These are phyloP conservation scores for Dasysyrphus tricinctus DNA, from an alignment of 2,888 invertebrate species.

Conservation along the genomic window DNA sequence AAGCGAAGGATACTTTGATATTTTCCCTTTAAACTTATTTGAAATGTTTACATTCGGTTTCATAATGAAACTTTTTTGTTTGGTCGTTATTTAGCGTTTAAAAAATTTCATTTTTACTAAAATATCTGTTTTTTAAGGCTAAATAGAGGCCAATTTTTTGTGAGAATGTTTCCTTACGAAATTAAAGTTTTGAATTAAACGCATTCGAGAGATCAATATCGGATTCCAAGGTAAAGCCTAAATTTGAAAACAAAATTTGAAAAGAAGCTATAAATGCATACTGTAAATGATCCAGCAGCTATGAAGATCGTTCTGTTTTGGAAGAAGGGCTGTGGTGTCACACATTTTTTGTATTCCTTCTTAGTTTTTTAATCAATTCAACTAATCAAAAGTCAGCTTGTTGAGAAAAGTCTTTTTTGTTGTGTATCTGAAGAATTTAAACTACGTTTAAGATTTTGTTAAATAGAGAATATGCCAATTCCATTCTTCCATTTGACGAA, in stretches of 20 bases:
- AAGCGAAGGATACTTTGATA: too few species aligned
- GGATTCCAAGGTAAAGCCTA: neutral
- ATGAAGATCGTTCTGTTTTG: conserved; percentile 88
- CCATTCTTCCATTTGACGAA: neutral
- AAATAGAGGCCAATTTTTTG: too few species aligned
- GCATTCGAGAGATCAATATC: neutral
- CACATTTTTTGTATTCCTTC: conserved; percentile 83
- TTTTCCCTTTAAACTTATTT: too few species aligned
- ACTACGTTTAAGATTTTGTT: neutral
- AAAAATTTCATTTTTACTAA: too few species aligned
- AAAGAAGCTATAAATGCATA: conserved; percentile 81
- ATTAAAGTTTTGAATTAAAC: neutral
- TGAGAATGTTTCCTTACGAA: neutral
- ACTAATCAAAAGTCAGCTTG: neutral
- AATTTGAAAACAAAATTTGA: neutral
- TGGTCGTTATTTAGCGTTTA: too few species aligned
- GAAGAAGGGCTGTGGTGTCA: conserved; percentile 86
- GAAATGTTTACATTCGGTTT: too few species aligned
- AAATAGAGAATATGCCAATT: neutral
- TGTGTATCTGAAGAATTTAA: neutral
- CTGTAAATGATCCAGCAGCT: conserved; percentile 91
- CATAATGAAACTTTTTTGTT: too few species aligned
- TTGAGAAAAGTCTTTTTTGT: neutral
- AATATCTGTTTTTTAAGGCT: too few species aligned
- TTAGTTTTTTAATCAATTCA: neutral